Conservation (phyloP, 2,888 invertebrate species). For the Drosophila atroscutellata region DNA sequence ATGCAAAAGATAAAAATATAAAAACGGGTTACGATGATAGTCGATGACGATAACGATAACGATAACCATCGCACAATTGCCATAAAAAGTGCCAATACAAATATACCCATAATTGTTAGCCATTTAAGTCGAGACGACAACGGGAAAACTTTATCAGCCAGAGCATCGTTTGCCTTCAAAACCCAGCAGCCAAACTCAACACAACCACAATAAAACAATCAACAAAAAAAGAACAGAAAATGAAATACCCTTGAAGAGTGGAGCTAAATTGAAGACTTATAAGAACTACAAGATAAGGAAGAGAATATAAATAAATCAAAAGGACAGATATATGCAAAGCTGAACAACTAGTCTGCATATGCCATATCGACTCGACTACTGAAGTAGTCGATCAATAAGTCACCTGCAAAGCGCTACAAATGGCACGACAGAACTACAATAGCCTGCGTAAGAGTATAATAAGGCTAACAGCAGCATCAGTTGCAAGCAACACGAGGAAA, state of each 20-base stretch:
- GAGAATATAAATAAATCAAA: neutral
- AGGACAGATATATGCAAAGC: neutral
- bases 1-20: slow-evolving; percentile 54
- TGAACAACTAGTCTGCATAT: too few relatives aligned
- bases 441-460: neutral
- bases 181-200: slow-evolving; percentile 45
- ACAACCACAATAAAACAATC: slow-evolving; percentile 67
- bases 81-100: slow-evolving; percentile 37
- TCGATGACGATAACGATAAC: slow-evolving; percentile 50
- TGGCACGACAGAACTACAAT: neutral
- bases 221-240: neutral
- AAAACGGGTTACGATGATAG: slow-evolving; percentile 41
- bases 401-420: neutral
- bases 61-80: slow-evolving; percentile 28
- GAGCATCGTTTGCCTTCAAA: slow-evolving; percentile 50
- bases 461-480: slow-evolving; percentile 32
- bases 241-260: neutral
- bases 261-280: neutral
- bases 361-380: neutral
- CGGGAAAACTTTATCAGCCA: slow-evolving; percentile 65
- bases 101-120: slow-evolving; percentile 64
- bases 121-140: slow-evolving; percentile 57
- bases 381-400: neutral
- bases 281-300: neutral
- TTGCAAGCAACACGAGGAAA: slow-evolving; percentile 27